Evolutionary conservation across 35 echinoderm and acorn worm species (phyloP).

Genomic region (Chiridota heheva): DNA sequence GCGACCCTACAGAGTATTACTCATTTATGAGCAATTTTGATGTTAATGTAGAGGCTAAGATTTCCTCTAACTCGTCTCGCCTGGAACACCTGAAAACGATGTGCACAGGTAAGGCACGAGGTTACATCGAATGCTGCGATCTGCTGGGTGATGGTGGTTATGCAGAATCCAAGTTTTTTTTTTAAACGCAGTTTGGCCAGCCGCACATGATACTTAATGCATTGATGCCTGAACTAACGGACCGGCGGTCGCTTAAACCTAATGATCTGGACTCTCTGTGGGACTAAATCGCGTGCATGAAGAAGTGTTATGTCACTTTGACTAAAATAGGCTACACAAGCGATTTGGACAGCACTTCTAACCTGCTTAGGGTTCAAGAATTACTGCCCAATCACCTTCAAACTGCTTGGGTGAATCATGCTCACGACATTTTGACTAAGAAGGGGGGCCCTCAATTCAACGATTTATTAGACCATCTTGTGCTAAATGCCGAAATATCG

Average conservation of each 20-base stretch:
- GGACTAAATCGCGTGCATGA: conserved; percentile 42
- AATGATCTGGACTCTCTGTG: conserved; percentile 41
- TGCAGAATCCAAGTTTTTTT: conserved; percentile 23
- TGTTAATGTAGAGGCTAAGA: conserved; percentile 24
- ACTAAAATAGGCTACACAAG: conserved; percentile 31
- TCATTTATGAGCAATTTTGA: conserved; percentile 40
- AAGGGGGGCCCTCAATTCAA: conserved; percentile 25
- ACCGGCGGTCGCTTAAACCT: conserved; percentile 15
- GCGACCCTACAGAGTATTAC: conserved; percentile 24
- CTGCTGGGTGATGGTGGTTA: conserved; percentile 38
- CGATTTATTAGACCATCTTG: conserved; percentile 1
- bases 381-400: conserved; percentile 35
- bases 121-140: conserved; percentile 43
- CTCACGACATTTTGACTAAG: conserved; percentile 23
- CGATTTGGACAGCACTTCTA: conserved; percentile 43
- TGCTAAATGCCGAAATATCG: background rate
- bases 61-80: conserved; percentile 24
- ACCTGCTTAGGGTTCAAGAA: conserved; percentile 31
- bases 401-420: conserved; percentile 53
- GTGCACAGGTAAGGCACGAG: conserved; percentile 38
- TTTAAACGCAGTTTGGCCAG: conserved; percentile 33
- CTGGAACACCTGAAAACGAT: conserved; percentile 42
- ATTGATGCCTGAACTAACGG: conserved; percentile 24
- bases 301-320: conserved; percentile 42
- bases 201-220: conserved; percentile 60